phyloP scores from a whole-genome alignment of 2,888 invertebrate genomes.

The Brenthis hecate region DNA sequence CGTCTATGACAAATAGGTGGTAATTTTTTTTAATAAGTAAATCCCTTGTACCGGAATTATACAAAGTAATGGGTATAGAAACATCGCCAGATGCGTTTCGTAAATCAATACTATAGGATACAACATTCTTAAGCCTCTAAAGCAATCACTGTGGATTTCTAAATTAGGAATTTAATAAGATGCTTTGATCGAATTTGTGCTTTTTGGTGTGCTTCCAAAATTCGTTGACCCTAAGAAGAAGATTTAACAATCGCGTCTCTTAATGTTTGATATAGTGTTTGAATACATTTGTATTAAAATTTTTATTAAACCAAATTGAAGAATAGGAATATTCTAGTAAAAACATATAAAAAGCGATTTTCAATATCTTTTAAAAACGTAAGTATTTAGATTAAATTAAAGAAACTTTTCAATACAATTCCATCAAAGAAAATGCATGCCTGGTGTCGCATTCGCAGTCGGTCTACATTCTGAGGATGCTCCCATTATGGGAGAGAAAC shows the following conservation, averaged over 20 bases:
- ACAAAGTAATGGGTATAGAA: conserved; percentile 7
- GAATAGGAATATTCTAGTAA: not conserved
- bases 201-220: not conserved
- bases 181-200: not conserved
- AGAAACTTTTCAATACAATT: not conserved
- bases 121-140: conserved; percentile 9
- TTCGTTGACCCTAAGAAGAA: too few species aligned
- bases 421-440: not conserved
- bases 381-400: not conserved
- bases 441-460: not conserved
- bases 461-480: conserved; percentile 15
- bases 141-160: not conserved
- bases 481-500: conserved; percentile 18
- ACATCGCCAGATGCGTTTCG: conserved; percentile 16
- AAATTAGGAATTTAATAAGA: not conserved
- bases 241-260: too few species aligned
- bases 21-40: conserved; percentile 2
- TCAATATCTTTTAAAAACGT: not conserved
- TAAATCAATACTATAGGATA: conserved; percentile 18
- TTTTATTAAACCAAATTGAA: too few species aligned
- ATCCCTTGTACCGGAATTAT: conserved; percentile 1
- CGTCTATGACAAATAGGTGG: not conserved
- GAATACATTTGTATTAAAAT: too few species aligned
- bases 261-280: too few species aligned
- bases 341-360: not conserved